Evolutionary conservation across 2,888 invertebrate species (phyloP), one percentile per base, ranked within the genome.

Genomic region (Candidula unifasciata): DNA sequence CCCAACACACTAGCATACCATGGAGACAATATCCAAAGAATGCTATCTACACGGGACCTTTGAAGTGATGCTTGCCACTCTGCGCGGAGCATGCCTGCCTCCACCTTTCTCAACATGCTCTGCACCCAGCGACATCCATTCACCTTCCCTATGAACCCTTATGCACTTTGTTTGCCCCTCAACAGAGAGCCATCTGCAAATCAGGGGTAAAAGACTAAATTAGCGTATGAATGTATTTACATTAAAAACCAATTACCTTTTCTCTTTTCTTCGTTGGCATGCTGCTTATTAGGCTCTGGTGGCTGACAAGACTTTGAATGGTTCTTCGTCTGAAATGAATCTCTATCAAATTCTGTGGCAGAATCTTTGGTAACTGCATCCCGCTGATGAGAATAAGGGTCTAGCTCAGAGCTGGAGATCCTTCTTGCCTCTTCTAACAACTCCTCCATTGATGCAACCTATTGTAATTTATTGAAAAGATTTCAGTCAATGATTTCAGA

Each of bases 401-500:
- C 73, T 33, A 90, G 82, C 13, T 87, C 89, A 30, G 90, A 87
- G 24, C 87, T 86, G 10, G 90, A 88, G 69, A 93, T 91, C 82
- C 87, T 89, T 87, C 89, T 91, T 2, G 93, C 93, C 85, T 93
- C 93, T 35, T 93, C 93, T 24, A 93, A 80, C 76, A 93, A 87
- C 69, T 91, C 91, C 83, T 93, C 90, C 13, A 91, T 90, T 18
- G 93, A 92, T 85, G 89, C 90, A 24, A 89, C 88, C 92, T 91
- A 82, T 13, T 33, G n/a, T 24, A n/a, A n/a, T 54, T 74, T 52
- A 52, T 27, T 27, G 33, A 33, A 69, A 16, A 44, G 44, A 44
- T 10, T 44, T 6, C 44, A 44, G 44, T 44, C 44, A 44, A 10
- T 44, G 44, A 13, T 44, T 44, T n/a, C n/a, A n/a, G n/a, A n/a